Evolutionary conservation across 2,888 invertebrate species (phyloP).

Genomic region (Adineta ricciae): DNA sequence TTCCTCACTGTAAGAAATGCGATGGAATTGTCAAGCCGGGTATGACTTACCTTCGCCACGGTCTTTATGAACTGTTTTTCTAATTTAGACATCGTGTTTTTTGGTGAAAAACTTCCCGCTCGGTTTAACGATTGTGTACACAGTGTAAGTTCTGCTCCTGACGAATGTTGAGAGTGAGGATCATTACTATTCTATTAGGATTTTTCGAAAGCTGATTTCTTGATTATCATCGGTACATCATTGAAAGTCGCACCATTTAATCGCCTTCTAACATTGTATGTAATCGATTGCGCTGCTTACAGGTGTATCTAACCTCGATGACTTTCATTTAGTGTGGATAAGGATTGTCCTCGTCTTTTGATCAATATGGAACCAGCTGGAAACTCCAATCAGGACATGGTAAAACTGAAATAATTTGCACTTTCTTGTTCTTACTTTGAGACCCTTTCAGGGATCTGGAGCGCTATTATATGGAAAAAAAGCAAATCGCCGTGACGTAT

Average conservation of each 20-base stretch:
- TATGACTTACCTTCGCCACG: conserved; percentile 35
- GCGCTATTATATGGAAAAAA: not conserved
- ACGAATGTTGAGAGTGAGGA: not conserved
- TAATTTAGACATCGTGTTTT: conserved; percentile 73
- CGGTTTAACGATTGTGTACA: conserved; percentile 58
- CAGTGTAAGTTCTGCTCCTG: conserved; percentile 52
- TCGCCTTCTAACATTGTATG: not conserved
- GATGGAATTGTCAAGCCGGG: conserved; percentile 71
- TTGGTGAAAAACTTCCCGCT: conserved; percentile 76
- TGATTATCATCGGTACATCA: conserved; percentile 89
- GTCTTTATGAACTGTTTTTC: not conserved
- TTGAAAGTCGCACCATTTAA: conserved; percentile 88
- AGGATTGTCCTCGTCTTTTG: conserved; percentile 28
- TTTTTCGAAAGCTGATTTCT: conserved; percentile 73
- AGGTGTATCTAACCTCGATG: not conserved
- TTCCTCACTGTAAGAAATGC: conserved; percentile 68
- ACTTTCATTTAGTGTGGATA: conserved; percentile 12
- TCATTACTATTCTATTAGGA: conserved; percentile 53
- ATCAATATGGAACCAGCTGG: conserved; percentile 29
- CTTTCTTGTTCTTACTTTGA: not conserved
- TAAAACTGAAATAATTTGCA: not conserved
- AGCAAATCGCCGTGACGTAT: conserved; percentile 24
- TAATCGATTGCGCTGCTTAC: conserved; percentile 49
- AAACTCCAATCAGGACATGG: not conserved
- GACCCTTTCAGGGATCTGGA: not conserved